Conservation (phyloP, 2,113 vertebrate species). For the Heliornis fulica region DNA sequence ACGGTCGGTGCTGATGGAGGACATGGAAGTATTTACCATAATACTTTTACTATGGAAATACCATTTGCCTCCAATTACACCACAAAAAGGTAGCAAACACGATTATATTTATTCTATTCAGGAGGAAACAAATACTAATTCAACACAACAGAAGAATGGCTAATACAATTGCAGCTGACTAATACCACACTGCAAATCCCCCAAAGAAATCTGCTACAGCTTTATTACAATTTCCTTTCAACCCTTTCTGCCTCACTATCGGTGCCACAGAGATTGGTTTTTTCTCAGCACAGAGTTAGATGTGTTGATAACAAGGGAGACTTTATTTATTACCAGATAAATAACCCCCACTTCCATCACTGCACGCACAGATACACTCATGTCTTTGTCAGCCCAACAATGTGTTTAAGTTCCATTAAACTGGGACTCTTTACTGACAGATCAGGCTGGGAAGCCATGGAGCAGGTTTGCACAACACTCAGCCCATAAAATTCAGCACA, state of each 20-base stretch:
- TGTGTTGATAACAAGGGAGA: not conserved
- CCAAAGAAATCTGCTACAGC: conserved; percentile 22
- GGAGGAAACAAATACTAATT: conserved; percentile 21
- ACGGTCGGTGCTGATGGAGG: fast-evolving
- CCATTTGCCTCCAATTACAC: not conserved
- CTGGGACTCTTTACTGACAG: not conserved
- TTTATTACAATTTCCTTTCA: conserved; percentile 13
- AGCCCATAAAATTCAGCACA: not conserved
- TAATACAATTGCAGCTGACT: conserved; percentile 2
- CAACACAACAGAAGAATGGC: not conserved
- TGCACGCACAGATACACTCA: fast-evolving
- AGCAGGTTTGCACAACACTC: not conserved
- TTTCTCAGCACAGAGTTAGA: not conserved
- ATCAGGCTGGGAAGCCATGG: fast-evolving
- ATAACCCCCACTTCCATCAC: not conserved
- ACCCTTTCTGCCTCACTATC: not conserved
- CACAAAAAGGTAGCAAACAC: not conserved
- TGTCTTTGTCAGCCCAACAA: not conserved
- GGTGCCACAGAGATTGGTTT: not conserved
- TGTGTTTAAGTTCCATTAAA: not conserved
- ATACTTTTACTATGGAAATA: not conserved
- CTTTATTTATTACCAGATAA: not conserved
- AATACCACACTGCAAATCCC: conserved; percentile 8
- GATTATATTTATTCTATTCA: conserved; percentile 22
- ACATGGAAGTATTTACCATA: not conserved